These are phyloP conservation scores for Psephotus haematonotus DNA, from an alignment of 2,113 vertebrate species.

Conservation along the genomic window DNA sequence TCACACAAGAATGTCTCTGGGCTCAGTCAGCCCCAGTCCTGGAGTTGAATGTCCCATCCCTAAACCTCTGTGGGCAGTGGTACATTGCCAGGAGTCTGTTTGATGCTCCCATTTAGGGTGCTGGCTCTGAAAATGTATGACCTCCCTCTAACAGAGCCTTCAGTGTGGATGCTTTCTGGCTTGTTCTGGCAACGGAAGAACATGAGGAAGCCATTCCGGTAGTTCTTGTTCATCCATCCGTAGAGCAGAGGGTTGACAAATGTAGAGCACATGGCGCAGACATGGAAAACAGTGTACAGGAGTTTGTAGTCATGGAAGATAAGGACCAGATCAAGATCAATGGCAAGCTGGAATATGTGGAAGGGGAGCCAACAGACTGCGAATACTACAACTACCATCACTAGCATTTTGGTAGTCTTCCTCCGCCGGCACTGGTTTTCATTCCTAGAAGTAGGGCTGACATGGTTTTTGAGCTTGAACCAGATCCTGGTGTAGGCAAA, in stretches of 20 bases:
- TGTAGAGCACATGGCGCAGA: conserved; percentile 91
- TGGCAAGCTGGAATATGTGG: conserved; percentile 88
- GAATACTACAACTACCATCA: conserved; percentile 88
- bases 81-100: conserved; percentile 65
- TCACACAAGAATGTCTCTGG: not conserved
- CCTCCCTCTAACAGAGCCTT: conserved; percentile 85
- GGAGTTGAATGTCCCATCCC: not conserved
- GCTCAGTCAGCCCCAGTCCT: not conserved
- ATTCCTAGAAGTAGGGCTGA: conserved; percentile 84
- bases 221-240: conserved; percentile 96
- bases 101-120: conserved; percentile 77
- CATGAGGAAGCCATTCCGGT: conserved; percentile 89
- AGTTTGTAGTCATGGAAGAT: conserved; percentile 90
- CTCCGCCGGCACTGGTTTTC: conserved; percentile 82
- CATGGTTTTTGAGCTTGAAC: conserved; percentile 89
- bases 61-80: conserved; percentile 84
- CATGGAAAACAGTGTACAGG: conserved; percentile 89
- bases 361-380: conserved; percentile 90
- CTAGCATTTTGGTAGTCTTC: conserved; percentile 92
- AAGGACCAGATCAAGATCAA: conserved; percentile 86
- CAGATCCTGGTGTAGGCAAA: conserved; percentile 92
- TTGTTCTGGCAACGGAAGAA: conserved; percentile 89
- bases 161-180: conserved; percentile 80
- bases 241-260: conserved; percentile 91
- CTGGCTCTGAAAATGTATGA: conserved; percentile 73